Conservation (phyloP, 1,140 invertebrate species). For the Solenopsis fugax region DNA sequence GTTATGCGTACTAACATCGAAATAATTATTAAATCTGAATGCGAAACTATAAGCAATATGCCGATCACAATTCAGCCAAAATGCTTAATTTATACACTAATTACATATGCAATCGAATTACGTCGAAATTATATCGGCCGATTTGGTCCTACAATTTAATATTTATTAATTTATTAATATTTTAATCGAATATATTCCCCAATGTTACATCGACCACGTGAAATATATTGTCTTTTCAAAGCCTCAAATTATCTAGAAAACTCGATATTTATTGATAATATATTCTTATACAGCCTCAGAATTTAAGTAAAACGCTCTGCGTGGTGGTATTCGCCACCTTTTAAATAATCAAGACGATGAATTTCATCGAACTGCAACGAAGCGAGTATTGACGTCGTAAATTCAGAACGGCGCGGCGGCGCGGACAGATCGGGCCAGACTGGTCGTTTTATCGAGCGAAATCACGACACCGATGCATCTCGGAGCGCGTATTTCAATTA, state of each 20-base stretch:
- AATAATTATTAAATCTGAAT: constrained; percentile 48
- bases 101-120: constrained; percentile 35
- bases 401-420: background rate
- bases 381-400: background rate
- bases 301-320: background rate
- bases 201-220: background rate
- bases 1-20: constrained; percentile 21
- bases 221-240: background rate
- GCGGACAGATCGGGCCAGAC: background rate
- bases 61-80: constrained; percentile 35
- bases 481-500: constrained; percentile 43
- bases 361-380: background rate
- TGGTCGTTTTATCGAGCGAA: constrained; percentile 34
- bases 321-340: background rate
- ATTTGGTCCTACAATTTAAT: constrained; percentile 25
- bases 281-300: background rate
- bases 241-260: background rate
- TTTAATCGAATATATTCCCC: background rate
- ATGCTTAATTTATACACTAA: constrained; percentile 39
- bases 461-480: constrained; percentile 22
- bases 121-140: constrained; percentile 25
- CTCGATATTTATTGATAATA: background rate
- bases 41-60: constrained; percentile 26
- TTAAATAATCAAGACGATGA: background rate
- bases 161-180: constrained; percentile 24